Conservation (phyloP, 2,888 invertebrate genomes). For the Schizaphis graminum region DNA sequence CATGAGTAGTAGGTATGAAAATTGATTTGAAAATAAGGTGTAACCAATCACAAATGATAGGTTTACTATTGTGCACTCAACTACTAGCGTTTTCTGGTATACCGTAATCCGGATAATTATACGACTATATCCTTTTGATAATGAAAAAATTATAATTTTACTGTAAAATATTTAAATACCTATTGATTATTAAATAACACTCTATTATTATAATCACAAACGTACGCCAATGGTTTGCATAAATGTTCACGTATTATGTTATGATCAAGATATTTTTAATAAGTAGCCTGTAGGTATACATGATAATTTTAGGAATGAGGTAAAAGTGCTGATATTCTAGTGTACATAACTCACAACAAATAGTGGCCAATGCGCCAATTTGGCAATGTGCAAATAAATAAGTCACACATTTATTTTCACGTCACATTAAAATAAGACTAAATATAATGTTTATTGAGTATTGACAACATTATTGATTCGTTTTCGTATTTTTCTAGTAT, state of each 20-base stretch:
- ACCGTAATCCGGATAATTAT: neutral
- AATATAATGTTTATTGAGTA: neutral
- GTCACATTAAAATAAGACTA: neutral
- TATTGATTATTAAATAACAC: neutral
- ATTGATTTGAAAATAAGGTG: neutral
- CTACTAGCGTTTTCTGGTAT: neutral
- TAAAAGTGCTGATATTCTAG: neutral
- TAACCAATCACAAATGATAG: constrained; percentile 23
- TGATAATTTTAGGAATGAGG: neutral
- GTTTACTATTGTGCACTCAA: neutral
- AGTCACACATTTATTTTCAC: neutral
- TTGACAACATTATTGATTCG: neutral
- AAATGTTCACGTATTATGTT: neutral
- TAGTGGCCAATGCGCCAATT: neutral
- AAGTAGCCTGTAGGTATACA: too few relatives aligned
- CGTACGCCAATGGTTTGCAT: neutral
- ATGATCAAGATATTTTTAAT: neutral
- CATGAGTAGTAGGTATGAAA: neutral
- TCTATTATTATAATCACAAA: too few relatives aligned
- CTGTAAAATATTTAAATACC: neutral
- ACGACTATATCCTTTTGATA: neutral
- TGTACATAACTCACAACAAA: neutral
- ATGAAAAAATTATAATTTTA: neutral
- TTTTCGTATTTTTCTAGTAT: too few relatives aligned
- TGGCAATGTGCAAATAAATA: neutral